phyloP scores from a whole-genome alignment of 2,113 vertebrate species.

The Heterochromis multidens region DNA sequence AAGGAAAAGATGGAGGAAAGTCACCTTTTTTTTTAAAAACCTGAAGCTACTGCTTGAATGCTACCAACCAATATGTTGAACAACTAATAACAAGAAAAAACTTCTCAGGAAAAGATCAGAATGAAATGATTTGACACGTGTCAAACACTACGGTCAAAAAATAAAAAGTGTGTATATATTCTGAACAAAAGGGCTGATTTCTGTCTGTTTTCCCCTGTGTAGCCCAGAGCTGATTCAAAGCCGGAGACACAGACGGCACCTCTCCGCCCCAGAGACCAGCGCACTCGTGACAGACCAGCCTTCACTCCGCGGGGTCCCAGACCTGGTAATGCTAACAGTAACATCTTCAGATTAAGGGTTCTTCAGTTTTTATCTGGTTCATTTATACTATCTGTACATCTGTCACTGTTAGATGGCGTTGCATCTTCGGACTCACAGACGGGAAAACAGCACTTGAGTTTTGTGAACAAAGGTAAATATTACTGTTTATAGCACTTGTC shows the following conservation, averaged over 20 bases:
- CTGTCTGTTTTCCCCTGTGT: slow-evolving; percentile 37
- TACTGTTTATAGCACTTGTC: not conserved
- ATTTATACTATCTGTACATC: not conserved
- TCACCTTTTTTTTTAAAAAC: not conserved
- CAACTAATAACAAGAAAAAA: not conserved
- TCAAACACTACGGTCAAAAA: not conserved
- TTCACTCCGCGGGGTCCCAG: slow-evolving; percentile 86
- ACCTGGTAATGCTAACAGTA: slow-evolving; percentile 75
- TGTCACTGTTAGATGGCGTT: slow-evolving; percentile 66
- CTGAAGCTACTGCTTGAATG: not conserved
- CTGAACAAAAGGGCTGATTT: not conserved
- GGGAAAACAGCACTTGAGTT: slow-evolving; percentile 76
- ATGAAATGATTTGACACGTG: too few species aligned
- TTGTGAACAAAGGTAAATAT: slow-evolving; percentile 74
- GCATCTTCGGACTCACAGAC: slow-evolving; percentile 69
- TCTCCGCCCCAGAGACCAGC: slow-evolving; percentile 87
- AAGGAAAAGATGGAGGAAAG: not conserved
- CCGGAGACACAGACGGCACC: slow-evolving; percentile 83
- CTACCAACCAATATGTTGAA: not conserved
- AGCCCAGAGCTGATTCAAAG: slow-evolving; percentile 89
- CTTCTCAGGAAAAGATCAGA: not conserved
- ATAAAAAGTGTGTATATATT: too few species aligned
- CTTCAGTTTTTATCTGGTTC: not conserved
- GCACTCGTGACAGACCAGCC: slow-evolving; percentile 85
- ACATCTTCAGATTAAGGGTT: not conserved